Evolutionary conservation across 2,888 invertebrate genomes (phyloP).

Genomic region (Pherbina coryleti): DNA sequence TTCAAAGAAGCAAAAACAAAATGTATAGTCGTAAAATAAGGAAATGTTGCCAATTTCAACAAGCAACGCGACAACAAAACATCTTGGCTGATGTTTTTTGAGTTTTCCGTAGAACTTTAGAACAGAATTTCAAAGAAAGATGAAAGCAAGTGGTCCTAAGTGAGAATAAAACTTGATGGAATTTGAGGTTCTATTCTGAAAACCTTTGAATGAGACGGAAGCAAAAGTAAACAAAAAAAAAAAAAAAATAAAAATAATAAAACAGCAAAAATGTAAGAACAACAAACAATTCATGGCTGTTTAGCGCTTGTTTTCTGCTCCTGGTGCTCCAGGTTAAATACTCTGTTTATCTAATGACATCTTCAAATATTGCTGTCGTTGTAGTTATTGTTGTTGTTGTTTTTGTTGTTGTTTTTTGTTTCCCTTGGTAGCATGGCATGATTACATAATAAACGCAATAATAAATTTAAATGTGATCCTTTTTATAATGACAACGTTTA

Average conservation of each 20-base stretch:
- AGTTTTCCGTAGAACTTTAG: too few species aligned
- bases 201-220: neutral
- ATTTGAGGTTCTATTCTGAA: neutral
- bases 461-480: slow-evolving; percentile 20
- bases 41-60: slow-evolving; percentile 31
- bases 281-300: neutral
- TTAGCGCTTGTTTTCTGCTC: neutral
- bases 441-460: slow-evolving; percentile 14
- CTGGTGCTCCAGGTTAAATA: neutral
- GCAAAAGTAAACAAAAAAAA: neutral
- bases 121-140: too few species aligned
- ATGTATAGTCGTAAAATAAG: neutral
- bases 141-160: too few species aligned
- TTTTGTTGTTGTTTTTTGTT: neutral
- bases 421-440: neutral
- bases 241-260: neutral
- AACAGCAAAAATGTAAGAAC: neutral
- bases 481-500: slow-evolving; percentile 26
- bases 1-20: slow-evolving; percentile 23
- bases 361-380: neutral
- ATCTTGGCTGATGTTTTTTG: too few species aligned
- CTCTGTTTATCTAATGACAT: neutral
- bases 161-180: neutral
- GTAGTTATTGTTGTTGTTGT: neutral
- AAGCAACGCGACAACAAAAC: neutral